These are phyloP conservation scores for Thysanoteuthis rhombus DNA, from an alignment of 2,888 invertebrate species.

Conservation along the genomic window DNA sequence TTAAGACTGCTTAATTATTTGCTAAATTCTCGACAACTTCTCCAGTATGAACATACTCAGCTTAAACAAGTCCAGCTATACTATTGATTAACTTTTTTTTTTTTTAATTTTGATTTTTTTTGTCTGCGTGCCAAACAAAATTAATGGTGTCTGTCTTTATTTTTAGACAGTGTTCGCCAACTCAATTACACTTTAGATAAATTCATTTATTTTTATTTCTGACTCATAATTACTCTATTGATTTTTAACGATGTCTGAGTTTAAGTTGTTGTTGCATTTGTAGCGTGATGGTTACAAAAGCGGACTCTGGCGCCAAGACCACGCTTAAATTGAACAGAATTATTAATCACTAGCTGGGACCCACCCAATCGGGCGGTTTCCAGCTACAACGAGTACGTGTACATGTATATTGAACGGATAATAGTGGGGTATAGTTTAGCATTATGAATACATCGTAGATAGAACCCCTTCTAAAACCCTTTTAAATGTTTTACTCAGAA, in stretches of 20 bases:
- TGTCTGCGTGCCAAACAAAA: not conserved
- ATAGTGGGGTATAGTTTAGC: no score
- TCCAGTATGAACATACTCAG: not conserved
- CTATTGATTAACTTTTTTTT: not conserved
- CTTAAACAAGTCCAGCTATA: not conserved
- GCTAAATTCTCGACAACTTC: not conserved
- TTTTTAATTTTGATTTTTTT: not conserved
- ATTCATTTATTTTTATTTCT: conserved; percentile 12
- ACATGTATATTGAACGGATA: no score
- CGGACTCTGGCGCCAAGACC: not conserved
- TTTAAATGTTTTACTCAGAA: no score
- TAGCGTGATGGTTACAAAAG: not conserved
- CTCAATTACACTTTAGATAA: conserved; percentile 12
- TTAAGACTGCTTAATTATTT: not conserved
- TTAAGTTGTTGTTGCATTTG: not conserved
- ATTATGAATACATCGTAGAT: no score
- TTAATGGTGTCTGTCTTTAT: not conserved
- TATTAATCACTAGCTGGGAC: no score
- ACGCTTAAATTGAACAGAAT: no score
- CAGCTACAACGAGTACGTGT: no score
- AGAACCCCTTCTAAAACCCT: no score
- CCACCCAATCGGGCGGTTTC: no score
- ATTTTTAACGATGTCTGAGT: conserved; percentile 12
- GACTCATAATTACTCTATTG: not conserved
- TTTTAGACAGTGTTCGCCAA: conserved; percentile 12